Evolutionary conservation across 2,797 vertebrate genomes (phyloP).

Genomic region (Pipistrellus kuhlii): DNA sequence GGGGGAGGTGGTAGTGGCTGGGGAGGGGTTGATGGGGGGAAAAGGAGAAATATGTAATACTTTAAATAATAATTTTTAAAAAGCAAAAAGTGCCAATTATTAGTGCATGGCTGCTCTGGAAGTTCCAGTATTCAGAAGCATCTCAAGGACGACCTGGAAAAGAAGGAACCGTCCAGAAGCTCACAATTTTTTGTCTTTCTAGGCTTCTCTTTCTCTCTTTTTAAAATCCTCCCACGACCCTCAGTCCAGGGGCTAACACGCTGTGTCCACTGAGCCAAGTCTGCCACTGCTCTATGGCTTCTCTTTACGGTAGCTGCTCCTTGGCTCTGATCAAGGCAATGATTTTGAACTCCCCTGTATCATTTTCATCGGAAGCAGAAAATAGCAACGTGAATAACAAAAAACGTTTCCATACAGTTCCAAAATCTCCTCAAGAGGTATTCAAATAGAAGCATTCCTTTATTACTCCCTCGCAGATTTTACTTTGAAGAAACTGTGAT

Average conservation of each 20-base stretch:
- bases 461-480: constrained; percentile 55
- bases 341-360: constrained; percentile 52
- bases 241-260: no score
- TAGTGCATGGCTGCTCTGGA: not conserved
- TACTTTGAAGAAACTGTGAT: not conserved
- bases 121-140: constrained; percentile 55
- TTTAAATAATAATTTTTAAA: no score
- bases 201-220: not conserved
- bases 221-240: no score
- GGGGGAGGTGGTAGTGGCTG: no score
- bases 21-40: no score
- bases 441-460: constrained; percentile 63
- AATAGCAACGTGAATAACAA: constrained; percentile 52
- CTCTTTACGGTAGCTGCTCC: constrained; percentile 11
- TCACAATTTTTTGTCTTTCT: constrained; percentile 48
- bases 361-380: constrained; percentile 59
- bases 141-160: constrained; percentile 28
- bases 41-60: no score
- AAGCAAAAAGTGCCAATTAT: not conserved
- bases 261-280: no score
- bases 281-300: no score
- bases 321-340: constrained; percentile 48
- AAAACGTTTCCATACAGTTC: constrained; percentile 46
- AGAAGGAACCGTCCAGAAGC: not conserved
- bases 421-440: constrained; percentile 56